Conservation (phyloP, 2,888 invertebrate species). For the Nebria brevicollis region DNA sequence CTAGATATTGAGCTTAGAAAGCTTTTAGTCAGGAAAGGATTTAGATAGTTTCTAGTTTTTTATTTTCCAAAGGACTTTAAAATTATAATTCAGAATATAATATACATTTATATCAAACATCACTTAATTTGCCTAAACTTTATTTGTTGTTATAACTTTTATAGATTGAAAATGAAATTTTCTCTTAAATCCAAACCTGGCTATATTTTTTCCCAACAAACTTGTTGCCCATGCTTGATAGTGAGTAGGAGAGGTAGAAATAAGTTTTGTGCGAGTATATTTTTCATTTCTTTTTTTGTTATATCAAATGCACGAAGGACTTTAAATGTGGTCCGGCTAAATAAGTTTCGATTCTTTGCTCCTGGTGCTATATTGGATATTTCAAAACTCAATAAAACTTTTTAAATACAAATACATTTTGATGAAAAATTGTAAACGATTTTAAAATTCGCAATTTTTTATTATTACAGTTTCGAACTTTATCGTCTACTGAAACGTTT, state of each 20-base stretch:
- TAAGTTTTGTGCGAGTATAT: constrained; percentile 27
- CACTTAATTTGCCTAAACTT: too few relatives aligned
- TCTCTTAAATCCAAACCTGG: not conserved
- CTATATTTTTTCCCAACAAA: not conserved
- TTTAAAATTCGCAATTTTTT: too few relatives aligned
- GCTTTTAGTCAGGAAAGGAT: not conserved
- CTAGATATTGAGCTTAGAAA: not conserved
- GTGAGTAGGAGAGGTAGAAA: constrained; percentile 2
- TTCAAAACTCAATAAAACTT: not conserved
- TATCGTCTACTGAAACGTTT: too few relatives aligned
- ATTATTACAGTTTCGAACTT: too few relatives aligned
- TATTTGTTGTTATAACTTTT: too few relatives aligned
- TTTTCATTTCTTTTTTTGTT: not conserved
- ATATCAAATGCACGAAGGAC: not conserved
- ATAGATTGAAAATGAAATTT: too few relatives aligned
- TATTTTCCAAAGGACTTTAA: too few relatives aligned
- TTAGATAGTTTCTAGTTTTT: too few relatives aligned
- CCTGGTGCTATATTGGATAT: not conserved
- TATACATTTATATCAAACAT: too few relatives aligned
- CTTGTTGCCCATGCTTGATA: constrained; percentile 9
- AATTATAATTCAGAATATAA: too few relatives aligned
- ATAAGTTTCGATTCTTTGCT: not conserved
- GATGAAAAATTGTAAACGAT: not conserved
- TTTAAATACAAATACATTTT: not conserved
- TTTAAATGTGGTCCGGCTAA: not conserved